phyloP scores from a whole-genome alignment of 2,888 invertebrate species.

The Limnephilus lunatus region DNA sequence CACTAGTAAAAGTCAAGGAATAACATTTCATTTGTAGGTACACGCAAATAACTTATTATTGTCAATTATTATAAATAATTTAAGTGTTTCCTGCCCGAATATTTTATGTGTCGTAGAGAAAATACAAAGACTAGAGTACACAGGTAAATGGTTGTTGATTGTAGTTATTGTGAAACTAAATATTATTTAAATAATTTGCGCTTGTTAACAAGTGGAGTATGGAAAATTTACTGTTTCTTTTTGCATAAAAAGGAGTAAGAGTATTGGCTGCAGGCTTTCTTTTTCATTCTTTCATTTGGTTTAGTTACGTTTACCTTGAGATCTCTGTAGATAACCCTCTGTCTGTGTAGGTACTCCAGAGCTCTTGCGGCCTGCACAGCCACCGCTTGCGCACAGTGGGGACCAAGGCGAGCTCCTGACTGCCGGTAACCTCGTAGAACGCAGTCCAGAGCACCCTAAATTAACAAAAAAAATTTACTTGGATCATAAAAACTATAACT shows the following conservation, averaged over 20 bases:
- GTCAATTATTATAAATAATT: no score
- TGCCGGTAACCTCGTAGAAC: conserved; percentile 90
- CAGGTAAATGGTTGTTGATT: no score
- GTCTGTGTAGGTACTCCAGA: conserved; percentile 95
- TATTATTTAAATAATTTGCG: no score
- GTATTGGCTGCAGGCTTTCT: neutral
- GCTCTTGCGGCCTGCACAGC: conserved; percentile 95
- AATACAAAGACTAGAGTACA: no score
- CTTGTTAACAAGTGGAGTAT: no score
- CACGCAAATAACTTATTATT: no score
- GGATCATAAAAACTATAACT: neutral
- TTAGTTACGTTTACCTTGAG: conserved; percentile 73
- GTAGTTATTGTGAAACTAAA: no score
- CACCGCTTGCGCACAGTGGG: conserved; percentile 89
- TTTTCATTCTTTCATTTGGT: neutral
- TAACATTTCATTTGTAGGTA: no score
- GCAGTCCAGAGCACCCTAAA: conserved; percentile 90
- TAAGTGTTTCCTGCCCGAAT: no score
- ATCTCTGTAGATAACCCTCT: conserved; percentile 94
- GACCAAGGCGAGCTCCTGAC: conserved; percentile 88
- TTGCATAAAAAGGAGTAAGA: neutral
- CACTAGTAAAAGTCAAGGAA: no score
- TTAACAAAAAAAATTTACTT: neutral
- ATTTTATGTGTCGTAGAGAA: no score
- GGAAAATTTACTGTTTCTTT: no score